These are phyloP conservation scores for Platypus cylindrus DNA, from an alignment of 2,888 invertebrate species.

Conservation along the genomic window DNA sequence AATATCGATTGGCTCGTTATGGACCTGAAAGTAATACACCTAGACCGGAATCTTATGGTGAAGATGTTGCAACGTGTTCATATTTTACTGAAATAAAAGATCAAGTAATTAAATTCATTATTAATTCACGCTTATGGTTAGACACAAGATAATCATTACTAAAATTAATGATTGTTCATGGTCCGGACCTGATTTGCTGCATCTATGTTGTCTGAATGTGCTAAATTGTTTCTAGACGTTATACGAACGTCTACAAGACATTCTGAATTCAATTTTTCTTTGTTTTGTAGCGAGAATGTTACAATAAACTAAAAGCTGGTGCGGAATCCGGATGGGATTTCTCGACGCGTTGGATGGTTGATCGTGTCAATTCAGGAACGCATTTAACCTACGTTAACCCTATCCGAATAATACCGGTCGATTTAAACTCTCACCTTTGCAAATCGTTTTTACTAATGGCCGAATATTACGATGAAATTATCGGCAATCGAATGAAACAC, in stretches of 20 bases:
- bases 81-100: conserved; percentile 36
- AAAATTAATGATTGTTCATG: too few species aligned
- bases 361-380: conserved; percentile 41
- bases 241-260: too few species aligned
- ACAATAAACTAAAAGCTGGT: conserved; percentile 22
- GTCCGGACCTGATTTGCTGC: too few species aligned
- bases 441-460: conserved; percentile 52
- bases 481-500: conserved; percentile 38
- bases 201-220: too few species aligned
- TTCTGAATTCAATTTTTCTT: too few species aligned
- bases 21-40: conserved; percentile 49
- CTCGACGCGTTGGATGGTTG: conserved; percentile 65
- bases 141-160: too few species aligned
- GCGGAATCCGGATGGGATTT: conserved; percentile 88
- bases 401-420: conserved; percentile 62
- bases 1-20: conserved; percentile 47
- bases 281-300: conserved; percentile 19
- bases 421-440: conserved; percentile 66
- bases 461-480: conserved; percentile 43
- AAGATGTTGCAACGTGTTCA: conserved; percentile 44
- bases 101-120: too few species aligned
- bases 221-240: too few species aligned
- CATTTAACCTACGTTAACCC: conserved; percentile 52
- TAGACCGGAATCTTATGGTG: conserved; percentile 59
- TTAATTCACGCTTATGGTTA: too few species aligned